A percentile compares a stretch with the other conserved stretches of the same genome.
Conservation (phyloP, 35 echinoderm and acorn worm genomes). For the Apostichopus japonicus region DNA sequence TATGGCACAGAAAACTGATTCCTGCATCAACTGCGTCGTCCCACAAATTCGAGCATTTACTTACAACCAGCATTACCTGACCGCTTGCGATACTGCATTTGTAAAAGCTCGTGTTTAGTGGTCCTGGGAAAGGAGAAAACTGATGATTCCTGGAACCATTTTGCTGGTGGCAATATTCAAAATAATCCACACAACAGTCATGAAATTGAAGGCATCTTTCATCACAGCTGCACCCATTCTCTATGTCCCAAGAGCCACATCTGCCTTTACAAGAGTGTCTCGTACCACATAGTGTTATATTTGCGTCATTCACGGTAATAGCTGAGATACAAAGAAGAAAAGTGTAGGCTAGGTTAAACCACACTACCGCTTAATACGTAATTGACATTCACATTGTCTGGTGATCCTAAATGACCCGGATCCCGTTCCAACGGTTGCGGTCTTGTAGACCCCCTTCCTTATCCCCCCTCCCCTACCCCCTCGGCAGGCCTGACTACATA, state of each 20-base stretch:
- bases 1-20: neutral
- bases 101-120: neutral
- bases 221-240: neutral
- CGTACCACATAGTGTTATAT: constrained; percentile 5
- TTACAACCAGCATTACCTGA: neutral
- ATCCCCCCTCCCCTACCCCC: neutral
- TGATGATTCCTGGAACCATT: neutral
- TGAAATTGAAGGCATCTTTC: neutral
- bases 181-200: constrained; percentile 12
- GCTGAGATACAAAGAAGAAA: neutral
- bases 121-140: neutral
- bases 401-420: too few species aligned
- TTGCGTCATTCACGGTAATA: neutral
- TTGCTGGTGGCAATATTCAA: neutral
- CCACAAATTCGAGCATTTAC: neutral
- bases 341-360: neutral
- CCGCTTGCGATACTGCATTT: neutral
- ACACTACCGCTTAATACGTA: too few species aligned
- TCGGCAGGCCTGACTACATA: neutral
- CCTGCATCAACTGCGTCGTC: neutral
- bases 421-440: too few species aligned
- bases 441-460: too few species aligned
- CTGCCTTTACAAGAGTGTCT: constrained; percentile 3
- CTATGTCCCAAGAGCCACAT: neutral
- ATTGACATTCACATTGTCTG: too few species aligned